These are phyloP conservation scores for Lasioglossum figueresi DNA, from an alignment of 2,888 invertebrate species.

Conservation along the genomic window DNA sequence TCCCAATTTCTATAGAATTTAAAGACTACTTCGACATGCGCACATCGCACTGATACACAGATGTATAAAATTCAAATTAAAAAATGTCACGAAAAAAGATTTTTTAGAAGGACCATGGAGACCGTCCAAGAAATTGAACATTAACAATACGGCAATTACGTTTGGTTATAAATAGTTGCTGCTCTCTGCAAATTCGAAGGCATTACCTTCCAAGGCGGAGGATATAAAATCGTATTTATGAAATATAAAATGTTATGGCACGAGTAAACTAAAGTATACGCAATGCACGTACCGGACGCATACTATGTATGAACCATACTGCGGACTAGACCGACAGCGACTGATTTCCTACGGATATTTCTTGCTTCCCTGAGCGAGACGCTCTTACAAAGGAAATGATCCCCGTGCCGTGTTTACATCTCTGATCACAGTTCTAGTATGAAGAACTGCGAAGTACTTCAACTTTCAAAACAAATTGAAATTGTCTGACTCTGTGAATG, in stretches of 20 bases:
- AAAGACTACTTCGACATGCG: no score
- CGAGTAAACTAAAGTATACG: not conserved
- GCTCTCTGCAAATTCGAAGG: not conserved
- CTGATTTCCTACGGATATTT: conserved; percentile 3
- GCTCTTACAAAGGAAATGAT: not conserved
- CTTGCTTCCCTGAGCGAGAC: not conserved
- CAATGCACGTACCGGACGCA: not conserved
- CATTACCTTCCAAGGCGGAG: not conserved
- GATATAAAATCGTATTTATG: not conserved
- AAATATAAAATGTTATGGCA: not conserved
- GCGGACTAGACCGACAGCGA: not conserved
- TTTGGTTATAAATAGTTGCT: not conserved
- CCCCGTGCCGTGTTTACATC: not conserved
- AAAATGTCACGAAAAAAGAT: not conserved
- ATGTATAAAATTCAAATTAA: not conserved
- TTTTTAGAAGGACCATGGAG: not conserved
- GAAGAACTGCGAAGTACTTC: no score
- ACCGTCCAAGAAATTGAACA: no score
- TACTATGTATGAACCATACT: not conserved
- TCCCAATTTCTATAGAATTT: no score
- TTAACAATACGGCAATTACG: not conserved
- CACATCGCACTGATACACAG: no score
- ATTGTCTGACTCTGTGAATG: not conserved
- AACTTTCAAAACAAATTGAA: not conserved
- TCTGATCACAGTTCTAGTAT: not conserved